Conservation (phyloP, 2,797 vertebrate species). For the Taeniopygia guttata region DNA sequence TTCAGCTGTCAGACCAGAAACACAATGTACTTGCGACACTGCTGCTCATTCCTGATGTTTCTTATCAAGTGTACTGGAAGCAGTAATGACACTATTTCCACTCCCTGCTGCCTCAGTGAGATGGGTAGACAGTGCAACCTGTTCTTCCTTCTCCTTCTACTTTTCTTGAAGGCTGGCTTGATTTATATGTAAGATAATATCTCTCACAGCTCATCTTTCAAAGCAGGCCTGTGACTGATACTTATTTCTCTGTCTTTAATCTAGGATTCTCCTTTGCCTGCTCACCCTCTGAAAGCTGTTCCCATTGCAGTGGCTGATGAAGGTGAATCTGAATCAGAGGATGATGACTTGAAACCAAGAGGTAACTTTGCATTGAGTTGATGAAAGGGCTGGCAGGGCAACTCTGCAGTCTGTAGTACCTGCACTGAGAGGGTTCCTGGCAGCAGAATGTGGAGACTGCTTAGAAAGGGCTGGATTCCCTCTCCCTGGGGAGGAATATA, state of each 20-base stretch:
- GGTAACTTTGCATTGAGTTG: conserved; percentile 70
- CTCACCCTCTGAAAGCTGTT: conserved; percentile 87
- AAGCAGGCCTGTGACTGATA: background rate
- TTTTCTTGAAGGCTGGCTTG: background rate
- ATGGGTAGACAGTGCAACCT: background rate
- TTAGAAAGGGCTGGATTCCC: background rate
- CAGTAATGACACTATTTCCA: background rate
- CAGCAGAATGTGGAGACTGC: background rate
- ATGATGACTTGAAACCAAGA: conserved; percentile 96
- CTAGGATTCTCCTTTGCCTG: conserved; percentile 79
- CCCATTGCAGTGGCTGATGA: conserved; percentile 96
- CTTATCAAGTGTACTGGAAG: background rate
- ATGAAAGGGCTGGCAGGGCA: background rate
- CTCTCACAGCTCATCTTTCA: background rate
- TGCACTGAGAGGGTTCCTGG: background rate
- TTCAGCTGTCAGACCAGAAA: background rate
- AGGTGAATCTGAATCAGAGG: conserved; percentile 94
- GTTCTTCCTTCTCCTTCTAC: background rate
- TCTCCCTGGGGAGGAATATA: background rate
- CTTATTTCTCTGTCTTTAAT: background rate
- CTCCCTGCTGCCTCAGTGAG: background rate
- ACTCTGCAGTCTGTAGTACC: background rate
- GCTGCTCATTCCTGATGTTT: background rate
- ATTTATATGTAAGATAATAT: background rate
- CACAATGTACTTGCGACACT: background rate